Conservation (phyloP, 1,140 invertebrate species). For the Meloidogyne hapla region DNA sequence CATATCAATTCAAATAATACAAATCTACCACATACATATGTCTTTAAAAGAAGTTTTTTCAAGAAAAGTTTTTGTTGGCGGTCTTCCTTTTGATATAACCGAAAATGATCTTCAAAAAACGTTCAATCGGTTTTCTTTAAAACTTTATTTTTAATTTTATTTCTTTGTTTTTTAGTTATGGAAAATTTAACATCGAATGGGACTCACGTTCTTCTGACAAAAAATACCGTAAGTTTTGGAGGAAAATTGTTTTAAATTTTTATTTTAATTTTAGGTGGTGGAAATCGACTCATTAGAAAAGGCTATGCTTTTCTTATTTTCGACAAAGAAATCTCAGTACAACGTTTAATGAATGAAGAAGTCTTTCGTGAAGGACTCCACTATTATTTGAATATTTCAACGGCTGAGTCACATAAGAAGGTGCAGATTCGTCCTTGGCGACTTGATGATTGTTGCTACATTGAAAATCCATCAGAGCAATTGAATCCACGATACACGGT, state of each 20-base stretch:
- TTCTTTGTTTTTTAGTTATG: slow-evolving; percentile 84
- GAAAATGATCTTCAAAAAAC: slow-evolving; percentile 98
- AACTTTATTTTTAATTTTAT: not conserved
- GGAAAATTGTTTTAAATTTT: not conserved
- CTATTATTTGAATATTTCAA: slow-evolving; percentile 93
- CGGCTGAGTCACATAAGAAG: slow-evolving; percentile 66
- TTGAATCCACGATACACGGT: slow-evolving; percentile 9
- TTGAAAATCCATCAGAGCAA: slow-evolving; percentile 79
- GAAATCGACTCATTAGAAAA: slow-evolving; percentile 8
- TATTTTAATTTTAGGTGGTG: not conserved
- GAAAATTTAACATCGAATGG: slow-evolving; percentile 83
- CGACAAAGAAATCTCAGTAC: slow-evolving; percentile 90
- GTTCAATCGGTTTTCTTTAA: slow-evolving; percentile 75
- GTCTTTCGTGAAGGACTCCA: slow-evolving; percentile 97
- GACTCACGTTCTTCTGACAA: not conserved
- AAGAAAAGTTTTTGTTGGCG: slow-evolving; percentile 96
- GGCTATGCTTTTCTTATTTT: slow-evolving; percentile 72
- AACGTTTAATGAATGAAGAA: slow-evolving; percentile 87
- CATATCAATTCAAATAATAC: no score
- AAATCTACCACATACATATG: not conserved
- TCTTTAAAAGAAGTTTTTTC: slow-evolving; percentile 68
- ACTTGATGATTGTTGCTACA: slow-evolving; percentile 93
- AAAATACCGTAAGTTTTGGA: not conserved
- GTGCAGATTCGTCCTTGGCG: slow-evolving; percentile 83
- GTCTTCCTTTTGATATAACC: slow-evolving; percentile 94